Conservation (phyloP, 23 tunicate species). For the Styela clava region DNA sequence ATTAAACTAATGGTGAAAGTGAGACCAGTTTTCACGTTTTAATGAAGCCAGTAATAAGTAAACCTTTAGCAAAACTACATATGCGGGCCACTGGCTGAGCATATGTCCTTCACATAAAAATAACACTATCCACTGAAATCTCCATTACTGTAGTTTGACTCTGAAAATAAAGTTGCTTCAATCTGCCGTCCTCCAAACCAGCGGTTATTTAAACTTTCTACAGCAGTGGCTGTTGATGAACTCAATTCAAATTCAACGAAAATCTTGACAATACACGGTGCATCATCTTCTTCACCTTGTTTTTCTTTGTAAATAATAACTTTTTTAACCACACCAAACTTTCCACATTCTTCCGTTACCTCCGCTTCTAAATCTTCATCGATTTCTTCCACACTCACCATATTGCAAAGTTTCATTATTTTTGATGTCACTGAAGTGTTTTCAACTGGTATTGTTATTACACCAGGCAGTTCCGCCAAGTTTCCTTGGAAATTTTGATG, state of each 20-base stretch:
- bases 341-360: constrained; percentile 90
- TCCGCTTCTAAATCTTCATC: constrained; percentile 81
- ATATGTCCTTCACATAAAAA: too few relatives aligned
- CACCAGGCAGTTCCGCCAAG: not conserved
- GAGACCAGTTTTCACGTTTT: too few relatives aligned
- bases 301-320: constrained; percentile 89
- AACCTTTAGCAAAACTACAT: too few relatives aligned
- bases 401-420: constrained; percentile 68
- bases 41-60: too few relatives aligned
- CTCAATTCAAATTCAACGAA: constrained; percentile 56
- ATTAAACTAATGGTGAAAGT: too few relatives aligned
- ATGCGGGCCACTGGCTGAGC: too few relatives aligned
- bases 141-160: constrained; percentile 47
- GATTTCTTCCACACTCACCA: constrained; percentile 70
- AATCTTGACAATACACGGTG: constrained; percentile 63
- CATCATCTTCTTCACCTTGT: constrained; percentile 69
- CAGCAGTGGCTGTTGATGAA: constrained; percentile 36
- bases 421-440: constrained; percentile 40
- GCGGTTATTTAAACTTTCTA: constrained; percentile 61
- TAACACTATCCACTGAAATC: constrained; percentile 65
- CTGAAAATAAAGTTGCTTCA: constrained; percentile 43
- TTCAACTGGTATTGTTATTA: not conserved
- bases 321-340: constrained; percentile 62
- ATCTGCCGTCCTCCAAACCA: constrained; percentile 88
- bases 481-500: not conserved